Evolutionary conservation across 1,140 invertebrate genomes (phyloP).

Genomic region (Apocrypta bakeri): DNA sequence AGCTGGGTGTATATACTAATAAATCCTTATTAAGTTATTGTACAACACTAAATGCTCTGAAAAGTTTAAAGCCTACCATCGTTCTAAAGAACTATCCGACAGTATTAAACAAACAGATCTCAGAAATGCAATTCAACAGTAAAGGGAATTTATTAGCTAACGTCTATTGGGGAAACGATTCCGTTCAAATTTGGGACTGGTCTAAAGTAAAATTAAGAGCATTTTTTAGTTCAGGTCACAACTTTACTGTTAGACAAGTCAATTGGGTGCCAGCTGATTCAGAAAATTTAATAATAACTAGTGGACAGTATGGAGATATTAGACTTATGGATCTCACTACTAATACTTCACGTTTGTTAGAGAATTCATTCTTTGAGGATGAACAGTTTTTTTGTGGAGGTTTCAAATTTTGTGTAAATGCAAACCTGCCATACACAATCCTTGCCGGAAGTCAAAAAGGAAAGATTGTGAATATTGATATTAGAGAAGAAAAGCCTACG

Average conservation of each 20-base stretch:
- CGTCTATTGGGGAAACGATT: slow-evolving; percentile 35
- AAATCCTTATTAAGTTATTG: slow-evolving; percentile 21
- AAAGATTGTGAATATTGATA: slow-evolving; percentile 42
- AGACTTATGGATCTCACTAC: slow-evolving; percentile 30
- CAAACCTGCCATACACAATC: slow-evolving; percentile 30
- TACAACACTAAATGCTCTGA: slow-evolving; percentile 10
- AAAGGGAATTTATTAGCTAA: slow-evolving; percentile 38
- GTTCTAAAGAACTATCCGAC: slow-evolving; percentile 9
- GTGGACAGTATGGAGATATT: slow-evolving; percentile 37
- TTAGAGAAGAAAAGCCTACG: slow-evolving; percentile 30
- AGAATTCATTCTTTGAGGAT: slow-evolving; percentile 9
- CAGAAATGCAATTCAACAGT: slow-evolving; percentile 36
- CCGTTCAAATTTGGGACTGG: slow-evolving; percentile 41
- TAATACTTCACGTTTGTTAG: slow-evolving; percentile 6
- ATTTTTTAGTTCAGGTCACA: slow-evolving; percentile 36
- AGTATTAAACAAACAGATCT: slow-evolving; percentile 35
- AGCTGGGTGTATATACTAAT: slow-evolving; percentile 1
- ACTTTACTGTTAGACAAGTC: slow-evolving; percentile 32
- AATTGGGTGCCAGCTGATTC: slow-evolving; percentile 30
- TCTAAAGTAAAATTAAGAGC: slow-evolving; percentile 1
- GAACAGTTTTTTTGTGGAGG: slow-evolving; percentile 13
- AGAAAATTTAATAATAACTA: slow-evolving; percentile 41
- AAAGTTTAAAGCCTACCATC: slow-evolving; percentile 19
- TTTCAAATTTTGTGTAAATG: slow-evolving; percentile 20
- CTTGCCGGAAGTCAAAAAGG: slow-evolving; percentile 35